phyloP scores from a whole-genome alignment of 2,797 vertebrate species.

The Dallia pectoralis region DNA sequence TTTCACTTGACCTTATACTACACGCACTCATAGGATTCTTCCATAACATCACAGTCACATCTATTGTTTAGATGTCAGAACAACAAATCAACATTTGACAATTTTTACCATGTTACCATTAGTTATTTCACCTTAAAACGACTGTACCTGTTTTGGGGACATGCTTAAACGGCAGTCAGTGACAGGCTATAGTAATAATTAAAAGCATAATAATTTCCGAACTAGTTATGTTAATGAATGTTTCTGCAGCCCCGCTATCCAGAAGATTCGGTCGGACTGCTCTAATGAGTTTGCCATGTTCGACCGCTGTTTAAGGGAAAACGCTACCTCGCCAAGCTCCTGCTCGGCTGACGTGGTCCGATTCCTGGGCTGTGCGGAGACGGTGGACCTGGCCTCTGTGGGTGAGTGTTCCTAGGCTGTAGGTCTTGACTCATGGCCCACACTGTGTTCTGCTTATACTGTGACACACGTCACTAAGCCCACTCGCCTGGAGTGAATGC shows the following conservation, averaged over 20 bases:
- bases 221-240: background rate
- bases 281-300: conserved; percentile 82
- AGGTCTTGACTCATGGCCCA: background rate
- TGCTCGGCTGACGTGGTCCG: conserved; percentile 78
- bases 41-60: background rate
- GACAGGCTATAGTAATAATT: no score
- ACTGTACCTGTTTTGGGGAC: no score
- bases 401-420: conserved; percentile 53
- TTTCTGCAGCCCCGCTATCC: conserved; percentile 83
- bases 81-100: no score
- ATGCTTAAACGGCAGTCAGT: no score
- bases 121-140: no score
- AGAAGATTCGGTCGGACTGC: conserved; percentile 84
- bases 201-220: no score
- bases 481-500: background rate
- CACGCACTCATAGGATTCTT: background rate
- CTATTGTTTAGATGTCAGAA: background rate
- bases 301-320: conserved; percentile 84
- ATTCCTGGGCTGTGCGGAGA: conserved; percentile 87
- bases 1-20: no score
- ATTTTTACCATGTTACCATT: no score
- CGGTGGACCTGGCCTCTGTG: conserved; percentile 72
- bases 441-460: background rate
- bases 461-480: background rate
- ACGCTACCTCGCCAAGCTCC: conserved; percentile 72